These are phyloP conservation scores for Atta texana DNA, from an alignment of 1,140 invertebrate species.

Conservation along the genomic window DNA sequence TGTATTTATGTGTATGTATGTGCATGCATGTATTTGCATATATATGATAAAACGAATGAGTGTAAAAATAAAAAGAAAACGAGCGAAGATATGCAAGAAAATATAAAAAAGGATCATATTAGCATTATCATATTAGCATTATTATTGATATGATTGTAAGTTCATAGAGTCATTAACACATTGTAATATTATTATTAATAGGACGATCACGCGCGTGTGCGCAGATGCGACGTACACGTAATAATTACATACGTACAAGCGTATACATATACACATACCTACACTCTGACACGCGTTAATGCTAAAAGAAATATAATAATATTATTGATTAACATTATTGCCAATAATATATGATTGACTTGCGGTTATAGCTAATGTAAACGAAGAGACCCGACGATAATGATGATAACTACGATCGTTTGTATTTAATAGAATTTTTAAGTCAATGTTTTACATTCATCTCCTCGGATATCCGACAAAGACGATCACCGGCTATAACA, in stretches of 20 bases:
- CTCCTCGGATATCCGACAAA: conserved; percentile 42
- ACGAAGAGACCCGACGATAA: conserved; percentile 39
- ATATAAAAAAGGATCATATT: conserved; percentile 64
- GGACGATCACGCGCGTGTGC: conserved; percentile 14
- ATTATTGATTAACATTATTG: conserved; percentile 81
- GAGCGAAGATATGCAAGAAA: conserved; percentile 39
- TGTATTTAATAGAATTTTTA: conserved; percentile 81
- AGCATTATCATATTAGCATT: conserved; percentile 77
- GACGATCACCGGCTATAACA: conserved; percentile 42
- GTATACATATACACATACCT: conserved; percentile 9
- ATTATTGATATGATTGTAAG: conserved; percentile 81
- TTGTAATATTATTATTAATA: conserved; percentile 78
- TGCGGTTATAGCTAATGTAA: conserved; percentile 80
- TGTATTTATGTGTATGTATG: not conserved
- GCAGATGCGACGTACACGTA: not conserved
- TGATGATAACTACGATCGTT: conserved; percentile 60
- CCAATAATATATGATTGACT: conserved; percentile 79
- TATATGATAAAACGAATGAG: conserved; percentile 32
- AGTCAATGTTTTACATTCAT: conserved; percentile 62
- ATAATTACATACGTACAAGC: not conserved
- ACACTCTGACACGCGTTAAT: conserved; percentile 47
- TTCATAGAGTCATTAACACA: conserved; percentile 80
- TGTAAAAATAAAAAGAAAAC: conserved; percentile 46
- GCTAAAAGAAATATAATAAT: conserved; percentile 77
- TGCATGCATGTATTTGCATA: conserved; percentile 3